These are phyloP conservation scores for Tricholauxania praeusta DNA, from an alignment of 2,888 invertebrate genomes.

Conservation along the genomic window DNA sequence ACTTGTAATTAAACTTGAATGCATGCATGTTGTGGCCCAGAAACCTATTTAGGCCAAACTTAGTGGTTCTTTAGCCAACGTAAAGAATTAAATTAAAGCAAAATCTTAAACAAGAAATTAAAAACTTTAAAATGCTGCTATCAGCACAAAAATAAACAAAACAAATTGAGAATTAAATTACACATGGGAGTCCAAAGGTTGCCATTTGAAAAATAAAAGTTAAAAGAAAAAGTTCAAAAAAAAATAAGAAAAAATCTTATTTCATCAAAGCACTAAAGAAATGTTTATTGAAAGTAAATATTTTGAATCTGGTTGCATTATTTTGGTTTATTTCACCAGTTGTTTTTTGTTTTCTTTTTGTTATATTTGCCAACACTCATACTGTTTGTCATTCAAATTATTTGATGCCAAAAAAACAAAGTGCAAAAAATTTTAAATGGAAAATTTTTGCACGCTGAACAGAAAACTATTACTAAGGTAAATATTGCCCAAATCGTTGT, in stretches of 20 bases:
- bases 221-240: neutral
- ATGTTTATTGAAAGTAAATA: neutral
- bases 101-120: conserved; percentile 1
- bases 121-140: neutral
- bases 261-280: neutral
- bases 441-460: too few species aligned
- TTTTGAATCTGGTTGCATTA: neutral
- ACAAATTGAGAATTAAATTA: neutral
- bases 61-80: neutral
- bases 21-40: conserved; percentile 23
- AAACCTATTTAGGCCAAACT: conserved; percentile 37
- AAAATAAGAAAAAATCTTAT: neutral
- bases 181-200: too few species aligned
- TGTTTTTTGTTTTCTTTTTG: too few species aligned
- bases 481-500: too few species aligned
- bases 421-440: too few species aligned
- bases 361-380: too few species aligned
- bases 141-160: too few species aligned
- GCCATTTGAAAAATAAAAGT: conserved; percentile 11
- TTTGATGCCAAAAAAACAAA: too few species aligned
- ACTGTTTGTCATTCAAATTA: too few species aligned
- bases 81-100: conserved; percentile 7
- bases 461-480: too few species aligned
- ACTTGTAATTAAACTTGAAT: conserved; percentile 21
- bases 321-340: too few species aligned